phyloP scores from a whole-genome alignment of 2,113 vertebrate species.

The Heterotilapia buettikoferi region DNA sequence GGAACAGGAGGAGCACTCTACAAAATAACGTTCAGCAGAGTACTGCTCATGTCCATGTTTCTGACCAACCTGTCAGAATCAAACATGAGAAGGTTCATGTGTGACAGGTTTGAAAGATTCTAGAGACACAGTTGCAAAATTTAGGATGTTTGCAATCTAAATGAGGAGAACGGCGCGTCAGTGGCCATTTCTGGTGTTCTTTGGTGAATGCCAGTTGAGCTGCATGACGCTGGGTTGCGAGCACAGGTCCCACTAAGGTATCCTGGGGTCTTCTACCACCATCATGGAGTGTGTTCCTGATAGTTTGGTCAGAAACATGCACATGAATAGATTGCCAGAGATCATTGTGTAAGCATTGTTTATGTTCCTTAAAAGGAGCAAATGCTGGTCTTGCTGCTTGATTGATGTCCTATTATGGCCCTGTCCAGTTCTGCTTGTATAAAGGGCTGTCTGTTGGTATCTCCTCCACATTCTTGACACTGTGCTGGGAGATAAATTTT shows the following conservation, averaged over 20 bases:
- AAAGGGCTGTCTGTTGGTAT: background rate
- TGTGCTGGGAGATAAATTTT: background rate
- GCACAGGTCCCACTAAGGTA: background rate
- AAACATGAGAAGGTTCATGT: background rate
- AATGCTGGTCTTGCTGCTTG: background rate
- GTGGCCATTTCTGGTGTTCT: background rate
- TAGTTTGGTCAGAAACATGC: background rate
- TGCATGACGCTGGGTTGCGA: rapidly evolving
- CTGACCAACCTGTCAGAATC: background rate
- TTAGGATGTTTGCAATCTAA: background rate
- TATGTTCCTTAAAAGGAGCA: background rate
- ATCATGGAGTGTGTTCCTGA: rapidly evolving
- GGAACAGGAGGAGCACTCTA: background rate
- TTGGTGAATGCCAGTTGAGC: background rate
- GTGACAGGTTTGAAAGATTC: background rate
- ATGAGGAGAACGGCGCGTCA: rapidly evolving
- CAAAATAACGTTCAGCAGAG: background rate
- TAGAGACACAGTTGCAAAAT: background rate
- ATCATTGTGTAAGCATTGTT: background rate
- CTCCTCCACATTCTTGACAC: background rate
- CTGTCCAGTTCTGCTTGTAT: background rate
- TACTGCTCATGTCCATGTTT: background rate
- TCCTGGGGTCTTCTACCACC: background rate
- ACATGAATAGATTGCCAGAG: background rate
- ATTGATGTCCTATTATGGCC: background rate